Evolutionary conservation across 2,888 invertebrate genomes (phyloP).

Genomic region (Lepidonotus clava): DNA sequence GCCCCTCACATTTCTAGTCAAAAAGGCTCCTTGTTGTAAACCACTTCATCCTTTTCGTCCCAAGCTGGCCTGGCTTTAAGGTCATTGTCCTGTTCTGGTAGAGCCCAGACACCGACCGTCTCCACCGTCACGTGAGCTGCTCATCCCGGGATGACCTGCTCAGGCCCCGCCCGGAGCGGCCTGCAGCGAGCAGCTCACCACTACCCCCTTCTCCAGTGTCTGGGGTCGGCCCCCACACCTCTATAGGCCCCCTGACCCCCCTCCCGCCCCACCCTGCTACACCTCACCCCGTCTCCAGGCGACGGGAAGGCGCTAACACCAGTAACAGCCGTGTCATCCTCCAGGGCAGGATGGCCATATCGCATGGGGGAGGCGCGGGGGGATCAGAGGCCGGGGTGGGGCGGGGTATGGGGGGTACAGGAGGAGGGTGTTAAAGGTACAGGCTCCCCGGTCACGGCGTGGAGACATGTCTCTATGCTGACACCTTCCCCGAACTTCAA

Average conservation of each 20-base stretch:
- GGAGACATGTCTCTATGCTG: not conserved
- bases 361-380: not conserved
- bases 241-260: not conserved
- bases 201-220: not conserved
- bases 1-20: too few species aligned
- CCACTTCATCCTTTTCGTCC: too few species aligned
- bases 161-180: too few species aligned
- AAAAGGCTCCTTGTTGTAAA: too few species aligned
- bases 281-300: not conserved
- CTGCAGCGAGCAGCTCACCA: not conserved
- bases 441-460: not conserved
- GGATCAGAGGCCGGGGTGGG: not conserved
- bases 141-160: too few species aligned
- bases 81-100: too few species aligned
- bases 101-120: too few species aligned
- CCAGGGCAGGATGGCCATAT: constrained; percentile 28
- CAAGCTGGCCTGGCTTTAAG: too few species aligned
- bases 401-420: not conserved
- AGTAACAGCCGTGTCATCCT: not conserved
- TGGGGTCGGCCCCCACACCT: not conserved
- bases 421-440: not conserved
- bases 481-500: too few species aligned
- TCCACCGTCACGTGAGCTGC: too few species aligned
- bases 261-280: not conserved
- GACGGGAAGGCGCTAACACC: not conserved